These are phyloP conservation scores for Crematogaster levior DNA, from an alignment of 2,888 invertebrate genomes.

Conservation along the genomic window DNA sequence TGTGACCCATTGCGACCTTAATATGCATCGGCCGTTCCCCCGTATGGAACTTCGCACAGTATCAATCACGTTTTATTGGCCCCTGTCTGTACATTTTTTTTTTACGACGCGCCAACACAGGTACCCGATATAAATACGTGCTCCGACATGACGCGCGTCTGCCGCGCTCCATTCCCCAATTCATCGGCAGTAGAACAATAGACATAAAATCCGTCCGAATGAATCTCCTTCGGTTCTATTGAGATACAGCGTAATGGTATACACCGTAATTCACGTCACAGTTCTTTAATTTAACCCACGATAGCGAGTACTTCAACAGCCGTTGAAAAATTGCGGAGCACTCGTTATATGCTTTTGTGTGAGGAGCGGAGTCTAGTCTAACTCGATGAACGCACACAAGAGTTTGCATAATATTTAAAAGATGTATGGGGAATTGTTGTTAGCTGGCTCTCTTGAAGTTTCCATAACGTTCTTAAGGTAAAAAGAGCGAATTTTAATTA, in stretches of 20 bases:
- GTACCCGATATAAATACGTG: slow-evolving; percentile 34
- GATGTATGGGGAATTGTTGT: neutral
- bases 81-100: slow-evolving; percentile 44
- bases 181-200: slow-evolving; percentile 35
- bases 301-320: neutral
- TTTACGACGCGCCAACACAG: slow-evolving; percentile 34
- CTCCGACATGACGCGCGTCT: slow-evolving; percentile 14
- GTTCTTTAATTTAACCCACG: neutral
- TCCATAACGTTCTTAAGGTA: neutral
- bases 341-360: neutral
- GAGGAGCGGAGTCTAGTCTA: neutral
- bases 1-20: slow-evolving; percentile 19
- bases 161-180: slow-evolving; percentile 28
- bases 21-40: slow-evolving; percentile 32
- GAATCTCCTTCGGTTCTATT: slow-evolving; percentile 10
- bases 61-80: slow-evolving; percentile 51
- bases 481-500: neutral
- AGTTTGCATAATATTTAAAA: neutral
- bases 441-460: neutral
- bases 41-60: slow-evolving; percentile 32
- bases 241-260: slow-evolving; percentile 8
- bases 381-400: neutral
- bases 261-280: neutral
- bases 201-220: slow-evolving; percentile 22
- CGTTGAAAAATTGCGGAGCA: neutral